Evolutionary conservation across 2,113 vertebrate species (phyloP).

Genomic region (Emydocephalus ijimae): DNA sequence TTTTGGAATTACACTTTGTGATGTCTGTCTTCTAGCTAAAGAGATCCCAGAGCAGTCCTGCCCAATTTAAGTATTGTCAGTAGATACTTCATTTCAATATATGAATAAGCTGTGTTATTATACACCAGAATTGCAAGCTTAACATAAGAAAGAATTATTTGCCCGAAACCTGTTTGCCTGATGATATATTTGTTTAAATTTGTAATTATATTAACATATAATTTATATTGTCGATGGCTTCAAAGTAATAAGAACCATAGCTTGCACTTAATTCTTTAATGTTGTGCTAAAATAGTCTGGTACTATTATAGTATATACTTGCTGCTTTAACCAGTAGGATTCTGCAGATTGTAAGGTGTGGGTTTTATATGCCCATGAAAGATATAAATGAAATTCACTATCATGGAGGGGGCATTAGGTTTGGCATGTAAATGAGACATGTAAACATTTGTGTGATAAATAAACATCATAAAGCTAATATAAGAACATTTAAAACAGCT

Average conservation of each 20-base stretch:
- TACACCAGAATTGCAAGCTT: not conserved
- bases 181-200: not conserved
- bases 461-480: not conserved
- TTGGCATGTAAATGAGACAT: not conserved
- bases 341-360: constrained; percentile 1
- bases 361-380: constrained; percentile 2
- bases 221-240: not conserved
- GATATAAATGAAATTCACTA: constrained; percentile 8
- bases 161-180: not conserved
- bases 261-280: constrained; percentile 20
- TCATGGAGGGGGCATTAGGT: not conserved
- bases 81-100: not conserved
- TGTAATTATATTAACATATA: not conserved
- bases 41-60: not conserved
- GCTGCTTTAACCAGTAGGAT: not conserved
- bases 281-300: not conserved
- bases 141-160: not conserved
- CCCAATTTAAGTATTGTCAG: not conserved
- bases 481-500: not conserved
- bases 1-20: not conserved
- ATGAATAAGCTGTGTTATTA: not conserved
- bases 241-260: constrained; percentile 13
- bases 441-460: not conserved
- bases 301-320: not conserved
- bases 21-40: not conserved